Evolutionary conservation across 2,113 vertebrate genomes (phyloP).

Genomic region (Sarotherodon lohbergeri): DNA sequence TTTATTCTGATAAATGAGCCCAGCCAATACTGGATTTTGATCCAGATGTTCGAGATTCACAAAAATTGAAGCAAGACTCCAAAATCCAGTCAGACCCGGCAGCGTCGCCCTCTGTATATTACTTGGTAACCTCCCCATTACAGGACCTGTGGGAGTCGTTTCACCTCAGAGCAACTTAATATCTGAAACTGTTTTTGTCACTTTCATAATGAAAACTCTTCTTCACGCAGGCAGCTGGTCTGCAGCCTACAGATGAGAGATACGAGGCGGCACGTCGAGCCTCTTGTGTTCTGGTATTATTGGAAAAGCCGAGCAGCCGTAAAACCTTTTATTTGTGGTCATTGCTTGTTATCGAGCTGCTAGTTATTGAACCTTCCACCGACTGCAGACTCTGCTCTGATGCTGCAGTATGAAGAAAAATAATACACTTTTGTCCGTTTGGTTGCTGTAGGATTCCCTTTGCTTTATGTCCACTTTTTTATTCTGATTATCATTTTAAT

Average conservation of each 20-base stretch:
- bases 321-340: constrained; percentile 14
- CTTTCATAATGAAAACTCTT: constrained; percentile 18
- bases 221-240: not conserved
- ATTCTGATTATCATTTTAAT: not conserved
- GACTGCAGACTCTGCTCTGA: not conserved
- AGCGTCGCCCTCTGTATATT: not conserved
- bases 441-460: not conserved
- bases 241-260: not conserved
- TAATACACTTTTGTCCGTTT: not conserved
- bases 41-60: not conserved
- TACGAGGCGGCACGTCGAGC: not conserved
- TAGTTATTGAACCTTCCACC: not conserved
- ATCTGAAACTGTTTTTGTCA: not conserved
- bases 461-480: not conserved
- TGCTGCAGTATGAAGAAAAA: not conserved
- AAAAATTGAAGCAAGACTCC: not conserved
- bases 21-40: not conserved
- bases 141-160: not conserved
- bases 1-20: not conserved
- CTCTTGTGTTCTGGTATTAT: constrained; percentile 21
- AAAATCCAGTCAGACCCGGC: not conserved
- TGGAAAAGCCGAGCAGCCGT: constrained; percentile 12
- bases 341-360: not conserved
- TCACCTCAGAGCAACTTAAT: not conserved
- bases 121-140: not conserved